These are phyloP conservation scores for Acanthococcus lagerstroemiae DNA, from an alignment of 2,888 invertebrate genomes.

Conservation along the genomic window DNA sequence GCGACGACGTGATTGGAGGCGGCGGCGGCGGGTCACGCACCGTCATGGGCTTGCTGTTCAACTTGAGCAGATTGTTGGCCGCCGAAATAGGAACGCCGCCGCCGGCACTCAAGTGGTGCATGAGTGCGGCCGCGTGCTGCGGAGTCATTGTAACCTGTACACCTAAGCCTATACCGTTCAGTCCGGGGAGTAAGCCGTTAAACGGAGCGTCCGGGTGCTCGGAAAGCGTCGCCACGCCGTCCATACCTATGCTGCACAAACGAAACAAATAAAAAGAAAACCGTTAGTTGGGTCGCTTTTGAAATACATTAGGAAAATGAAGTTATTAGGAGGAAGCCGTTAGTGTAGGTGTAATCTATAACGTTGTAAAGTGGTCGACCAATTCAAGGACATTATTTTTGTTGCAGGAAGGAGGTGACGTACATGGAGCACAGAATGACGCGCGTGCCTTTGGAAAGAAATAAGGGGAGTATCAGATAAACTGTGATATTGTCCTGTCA, in stretches of 20 bases:
- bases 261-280: conserved; percentile 14
- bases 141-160: conserved; percentile 36
- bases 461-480: no score
- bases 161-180: conserved; percentile 38
- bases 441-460: no score
- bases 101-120: conserved; percentile 28
- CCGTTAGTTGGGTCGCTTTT: not conserved
- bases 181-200: conserved; percentile 37
- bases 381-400: not conserved
- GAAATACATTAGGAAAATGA: not conserved
- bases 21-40: conserved; percentile 25
- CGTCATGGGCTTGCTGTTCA: conserved; percentile 27
- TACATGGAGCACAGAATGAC: no score
- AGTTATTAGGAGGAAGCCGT: no score
- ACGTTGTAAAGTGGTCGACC: not conserved
- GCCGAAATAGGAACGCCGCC: conserved; percentile 20
- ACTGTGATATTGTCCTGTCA: conserved; percentile 95
- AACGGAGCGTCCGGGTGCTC: conserved; percentile 37
- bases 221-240: conserved; percentile 37
- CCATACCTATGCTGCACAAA: conserved; percentile 39
- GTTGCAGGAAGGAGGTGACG: no score
- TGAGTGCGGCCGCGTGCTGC: conserved; percentile 34
- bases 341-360: no score
- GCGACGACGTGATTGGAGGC: conserved; percentile 9
- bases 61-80: conserved; percentile 27